Evolutionary conservation across 2,797 vertebrate species (phyloP).

Genomic region (Anguilla marmorata): DNA sequence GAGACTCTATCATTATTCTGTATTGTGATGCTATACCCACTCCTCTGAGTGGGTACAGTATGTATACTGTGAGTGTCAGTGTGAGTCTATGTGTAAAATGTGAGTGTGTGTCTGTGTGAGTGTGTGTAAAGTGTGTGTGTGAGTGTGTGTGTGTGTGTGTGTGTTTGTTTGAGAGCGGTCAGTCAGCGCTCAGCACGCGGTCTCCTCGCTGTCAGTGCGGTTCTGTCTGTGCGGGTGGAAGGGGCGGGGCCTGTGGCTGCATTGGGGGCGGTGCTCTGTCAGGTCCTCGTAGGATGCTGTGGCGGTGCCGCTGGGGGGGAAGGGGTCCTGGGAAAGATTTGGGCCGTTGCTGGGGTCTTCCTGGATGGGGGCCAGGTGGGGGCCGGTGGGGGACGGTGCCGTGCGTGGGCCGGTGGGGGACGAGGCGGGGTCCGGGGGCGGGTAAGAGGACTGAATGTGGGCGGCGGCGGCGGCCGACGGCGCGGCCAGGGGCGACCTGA

Average conservation of each 20-base stretch:
- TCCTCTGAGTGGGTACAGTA: background rate
- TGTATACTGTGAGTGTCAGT: background rate
- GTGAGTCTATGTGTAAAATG: background rate
- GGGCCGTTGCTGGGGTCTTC: slow-evolving; percentile 93
- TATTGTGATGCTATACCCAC: background rate
- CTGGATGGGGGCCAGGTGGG: slow-evolving; percentile 92
- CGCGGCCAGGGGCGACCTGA: slow-evolving; percentile 72
- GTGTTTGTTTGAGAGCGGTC: background rate
- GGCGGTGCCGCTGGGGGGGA: slow-evolving; percentile 81
- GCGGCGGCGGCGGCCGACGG: slow-evolving; percentile 48
- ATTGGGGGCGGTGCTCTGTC: slow-evolving; percentile 74
- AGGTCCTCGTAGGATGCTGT: slow-evolving; percentile 93
- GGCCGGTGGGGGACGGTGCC: slow-evolving; percentile 67
- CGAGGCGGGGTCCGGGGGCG: slow-evolving; percentile 65
- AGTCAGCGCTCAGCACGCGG: slow-evolving; percentile 79
- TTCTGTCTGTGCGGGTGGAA: slow-evolving; percentile 87
- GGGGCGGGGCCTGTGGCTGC: slow-evolving; percentile 76
- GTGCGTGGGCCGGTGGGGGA: slow-evolving; percentile 62
- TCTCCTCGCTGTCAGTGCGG: slow-evolving; percentile 90
- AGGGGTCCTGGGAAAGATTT: slow-evolving; percentile 82
- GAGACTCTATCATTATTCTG: background rate
- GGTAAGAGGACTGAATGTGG: slow-evolving; percentile 57
- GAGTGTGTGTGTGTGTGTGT: background rate
- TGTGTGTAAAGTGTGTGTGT: background rate
- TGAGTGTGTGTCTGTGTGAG: background rate